phyloP scores from a whole-genome alignment of 2,888 invertebrate genomes.

The Griposia aprilina region DNA sequence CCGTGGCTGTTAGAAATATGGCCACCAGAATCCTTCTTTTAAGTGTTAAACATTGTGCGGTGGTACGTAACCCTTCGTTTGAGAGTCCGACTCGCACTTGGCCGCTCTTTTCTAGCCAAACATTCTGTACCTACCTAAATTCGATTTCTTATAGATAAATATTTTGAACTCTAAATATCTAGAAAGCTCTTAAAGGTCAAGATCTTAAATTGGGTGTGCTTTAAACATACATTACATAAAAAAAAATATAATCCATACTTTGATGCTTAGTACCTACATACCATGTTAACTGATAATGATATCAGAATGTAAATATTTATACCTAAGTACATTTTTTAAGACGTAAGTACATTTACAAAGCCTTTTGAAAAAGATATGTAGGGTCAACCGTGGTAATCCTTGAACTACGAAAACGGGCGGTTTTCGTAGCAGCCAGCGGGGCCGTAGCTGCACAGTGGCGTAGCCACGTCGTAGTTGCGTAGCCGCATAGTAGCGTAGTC shows the following conservation, averaged over 20 bases:
- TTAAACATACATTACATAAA: neutral
- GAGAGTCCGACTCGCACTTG: too few relatives aligned
- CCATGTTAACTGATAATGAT: conserved; percentile 1
- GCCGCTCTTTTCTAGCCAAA: neutral
- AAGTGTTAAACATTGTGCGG: neutral
- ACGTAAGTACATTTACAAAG: neutral
- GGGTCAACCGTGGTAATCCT: neutral
- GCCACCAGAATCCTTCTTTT: neutral
- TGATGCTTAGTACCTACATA: conserved; percentile 3
- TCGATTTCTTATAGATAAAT: neutral
- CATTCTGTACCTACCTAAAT: neutral
- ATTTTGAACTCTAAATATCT: conserved; percentile 3
- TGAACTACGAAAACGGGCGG: neutral
- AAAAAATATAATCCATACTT: conserved; percentile 5
- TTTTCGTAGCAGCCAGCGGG: neutral
- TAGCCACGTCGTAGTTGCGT: neutral
- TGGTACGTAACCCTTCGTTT: neutral
- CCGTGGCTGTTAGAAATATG: neutral
- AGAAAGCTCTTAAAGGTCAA: conserved; percentile 20
- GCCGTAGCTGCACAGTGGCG: neutral
- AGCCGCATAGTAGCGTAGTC: neutral
- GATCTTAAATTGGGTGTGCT: conserved; percentile 6
- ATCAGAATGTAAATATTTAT: conserved; percentile 34
- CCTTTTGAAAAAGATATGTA: neutral
- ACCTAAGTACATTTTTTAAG: neutral